phyloP scores from a whole-genome alignment of 1,140 invertebrate genomes.

The Neoseiulus cucumeris region DNA sequence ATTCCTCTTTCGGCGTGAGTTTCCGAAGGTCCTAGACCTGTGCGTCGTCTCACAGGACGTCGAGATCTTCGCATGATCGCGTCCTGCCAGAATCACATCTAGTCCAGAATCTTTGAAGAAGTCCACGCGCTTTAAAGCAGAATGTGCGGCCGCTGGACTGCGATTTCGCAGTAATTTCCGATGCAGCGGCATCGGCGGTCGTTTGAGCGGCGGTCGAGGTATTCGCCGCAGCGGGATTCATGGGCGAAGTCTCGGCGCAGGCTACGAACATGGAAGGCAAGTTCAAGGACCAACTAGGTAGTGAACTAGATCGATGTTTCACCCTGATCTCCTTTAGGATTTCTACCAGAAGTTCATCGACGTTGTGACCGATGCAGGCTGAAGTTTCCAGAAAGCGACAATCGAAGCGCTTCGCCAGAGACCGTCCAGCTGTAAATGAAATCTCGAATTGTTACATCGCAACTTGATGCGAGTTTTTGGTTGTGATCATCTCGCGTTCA shows the following conservation, averaged over 20 bases:
- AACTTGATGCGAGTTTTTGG: no score
- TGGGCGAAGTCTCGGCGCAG: background rate
- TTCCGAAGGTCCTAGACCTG: background rate
- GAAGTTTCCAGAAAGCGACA: constrained; percentile 86
- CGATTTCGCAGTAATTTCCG: background rate
- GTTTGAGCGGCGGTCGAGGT: background rate
- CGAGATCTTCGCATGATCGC: background rate
- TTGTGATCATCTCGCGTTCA: no score
- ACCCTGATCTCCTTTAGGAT: constrained; percentile 65
- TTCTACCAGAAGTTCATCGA: constrained; percentile 70
- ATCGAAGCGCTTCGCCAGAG: constrained; percentile 60
- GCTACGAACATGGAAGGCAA: background rate
- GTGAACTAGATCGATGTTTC: constrained; percentile 23
- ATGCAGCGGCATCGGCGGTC: background rate
- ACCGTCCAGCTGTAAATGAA: constrained; percentile 49
- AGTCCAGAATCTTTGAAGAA: background rate
- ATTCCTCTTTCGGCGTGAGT: background rate
- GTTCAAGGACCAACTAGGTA: background rate
- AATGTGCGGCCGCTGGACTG: background rate
- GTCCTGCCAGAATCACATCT: constrained; percentile 9
- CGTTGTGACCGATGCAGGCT: constrained; percentile 74
- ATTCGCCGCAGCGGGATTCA: background rate
- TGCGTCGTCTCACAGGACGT: constrained; percentile 10
- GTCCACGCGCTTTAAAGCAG: background rate
- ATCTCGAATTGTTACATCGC: background rate